Percentiles rank a stretch among this genome's conserved stretches.
Evolutionary conservation across 2,888 invertebrate species (phyloP).

Genomic region (Diaperis boleti): DNA sequence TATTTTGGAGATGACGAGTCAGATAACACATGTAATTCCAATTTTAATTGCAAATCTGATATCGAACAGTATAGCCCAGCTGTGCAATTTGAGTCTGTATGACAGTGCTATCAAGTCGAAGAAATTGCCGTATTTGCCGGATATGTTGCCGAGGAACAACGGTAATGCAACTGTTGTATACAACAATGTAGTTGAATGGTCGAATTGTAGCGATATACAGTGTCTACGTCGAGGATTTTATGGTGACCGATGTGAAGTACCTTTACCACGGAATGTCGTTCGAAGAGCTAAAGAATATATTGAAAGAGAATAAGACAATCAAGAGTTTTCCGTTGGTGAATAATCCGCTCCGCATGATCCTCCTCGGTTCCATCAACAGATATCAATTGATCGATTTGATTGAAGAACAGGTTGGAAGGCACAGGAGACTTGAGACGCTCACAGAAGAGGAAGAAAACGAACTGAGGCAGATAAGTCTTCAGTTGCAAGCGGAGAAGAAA

Average conservation of each 20-base stretch:
- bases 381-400: constrained; percentile 86
- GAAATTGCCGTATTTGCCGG: constrained; percentile 95
- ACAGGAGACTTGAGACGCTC: constrained; percentile 68
- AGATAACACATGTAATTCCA: constrained; percentile 94
- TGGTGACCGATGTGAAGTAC: constrained; percentile 88
- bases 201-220: constrained; percentile 88
- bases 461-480: too few species aligned
- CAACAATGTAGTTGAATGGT: too few species aligned
- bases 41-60: constrained; percentile 95
- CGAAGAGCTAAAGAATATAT: constrained; percentile 82
- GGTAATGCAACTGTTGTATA: too few species aligned
- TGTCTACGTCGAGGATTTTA: constrained; percentile 95
- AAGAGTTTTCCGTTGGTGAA: constrained; percentile 93
- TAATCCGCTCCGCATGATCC: constrained; percentile 86
- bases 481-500: neutral
- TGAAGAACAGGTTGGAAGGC: constrained; percentile 85
- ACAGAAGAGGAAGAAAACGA: constrained; percentile 21
- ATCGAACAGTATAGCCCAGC: constrained; percentile 91
- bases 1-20: constrained; percentile 97
- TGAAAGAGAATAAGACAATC: constrained; percentile 75
- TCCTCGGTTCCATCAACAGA: constrained; percentile 92
- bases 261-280: constrained; percentile 93
- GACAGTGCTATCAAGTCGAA: constrained; percentile 97
- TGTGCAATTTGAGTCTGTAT: constrained; percentile 95
- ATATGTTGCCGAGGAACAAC: constrained; percentile 88